Evolutionary conservation across 1,140 invertebrate species (phyloP).

Genomic region (Microvelia longipes): DNA sequence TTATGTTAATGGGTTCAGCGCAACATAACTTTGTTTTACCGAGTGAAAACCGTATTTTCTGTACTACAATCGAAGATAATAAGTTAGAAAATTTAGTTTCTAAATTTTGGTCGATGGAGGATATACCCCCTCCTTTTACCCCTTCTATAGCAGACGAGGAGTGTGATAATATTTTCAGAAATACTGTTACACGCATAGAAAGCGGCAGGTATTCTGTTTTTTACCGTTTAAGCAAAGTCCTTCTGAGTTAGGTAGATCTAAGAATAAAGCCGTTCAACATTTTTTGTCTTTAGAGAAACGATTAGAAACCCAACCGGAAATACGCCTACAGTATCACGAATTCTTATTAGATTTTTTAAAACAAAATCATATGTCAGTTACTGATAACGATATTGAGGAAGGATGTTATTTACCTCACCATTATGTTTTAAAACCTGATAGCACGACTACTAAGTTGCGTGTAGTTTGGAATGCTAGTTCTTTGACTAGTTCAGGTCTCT

Average conservation of each 20-base stretch:
- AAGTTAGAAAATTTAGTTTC: background rate
- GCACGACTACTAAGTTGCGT: constrained; percentile 19
- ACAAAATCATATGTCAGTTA: background rate
- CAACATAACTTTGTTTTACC: background rate
- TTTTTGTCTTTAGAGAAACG: background rate
- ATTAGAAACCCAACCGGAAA: background rate
- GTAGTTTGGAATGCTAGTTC: constrained; percentile 26
- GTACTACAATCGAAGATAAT: background rate
- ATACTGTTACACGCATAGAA: background rate
- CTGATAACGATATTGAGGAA: background rate
- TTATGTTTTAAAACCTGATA: background rate
- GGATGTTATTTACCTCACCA: background rate
- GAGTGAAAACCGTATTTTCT: background rate
- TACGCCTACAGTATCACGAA: background rate
- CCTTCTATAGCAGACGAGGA: background rate
- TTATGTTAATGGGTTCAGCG: background rate
- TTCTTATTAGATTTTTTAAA: background rate
- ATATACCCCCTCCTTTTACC: background rate
- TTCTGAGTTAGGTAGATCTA: background rate
- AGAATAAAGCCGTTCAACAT: background rate
- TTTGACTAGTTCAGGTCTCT: constrained; percentile 15
- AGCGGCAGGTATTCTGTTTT: background rate
- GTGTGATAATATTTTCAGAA: background rate
- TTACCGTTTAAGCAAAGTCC: background rate
- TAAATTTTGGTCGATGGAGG: background rate